A percentile compares a stretch with the other conserved stretches of the same genome.
Conservation (phyloP, 30 jellyfish, hydroid and myxozoan genomes). For the Aurelia sp. region DNA sequence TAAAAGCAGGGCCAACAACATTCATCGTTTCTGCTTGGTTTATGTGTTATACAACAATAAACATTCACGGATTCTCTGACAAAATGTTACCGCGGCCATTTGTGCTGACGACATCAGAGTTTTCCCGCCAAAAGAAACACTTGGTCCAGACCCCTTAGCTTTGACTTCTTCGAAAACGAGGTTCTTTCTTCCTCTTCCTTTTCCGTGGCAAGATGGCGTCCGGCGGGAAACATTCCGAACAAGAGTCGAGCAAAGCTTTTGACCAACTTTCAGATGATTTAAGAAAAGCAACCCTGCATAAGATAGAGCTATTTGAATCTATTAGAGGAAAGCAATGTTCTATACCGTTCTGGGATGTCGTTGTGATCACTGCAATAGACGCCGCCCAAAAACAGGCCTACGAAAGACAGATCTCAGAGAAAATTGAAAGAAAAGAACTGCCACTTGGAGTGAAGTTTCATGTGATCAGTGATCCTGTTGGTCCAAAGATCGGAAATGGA, state of each 20-base stretch:
- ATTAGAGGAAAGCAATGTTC: constrained; percentile 78
- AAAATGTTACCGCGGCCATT: too few species aligned
- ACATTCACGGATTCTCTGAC: too few species aligned
- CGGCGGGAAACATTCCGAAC: constrained; percentile 48
- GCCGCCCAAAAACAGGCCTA: constrained; percentile 79
- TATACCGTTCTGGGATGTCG: constrained; percentile 90
- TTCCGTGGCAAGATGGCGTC: constrained; percentile 79
- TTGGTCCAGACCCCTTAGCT: too few species aligned
- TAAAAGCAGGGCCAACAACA: too few species aligned
- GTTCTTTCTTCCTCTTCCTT: too few species aligned
- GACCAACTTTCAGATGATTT: constrained; percentile 65
- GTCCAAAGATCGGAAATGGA: constrained; percentile 94
- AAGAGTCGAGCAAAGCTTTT: constrained; percentile 4
- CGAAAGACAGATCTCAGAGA: constrained; percentile 79
- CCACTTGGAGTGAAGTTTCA: constrained; percentile 77
- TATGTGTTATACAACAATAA: too few species aligned
- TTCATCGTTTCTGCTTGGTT: too few species aligned
- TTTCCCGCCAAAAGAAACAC: too few species aligned
- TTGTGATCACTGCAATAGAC: constrained; percentile 90
- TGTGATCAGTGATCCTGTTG: constrained; percentile 85
- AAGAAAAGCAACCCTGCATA: constrained; percentile 73
- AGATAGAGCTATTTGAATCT: constrained; percentile 63
- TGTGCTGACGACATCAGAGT: too few species aligned
- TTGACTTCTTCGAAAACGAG: too few species aligned
- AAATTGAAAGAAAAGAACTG: constrained; percentile 73